Conservation (phyloP, 2,113 vertebrate genomes). For the Tragelaphus imberbis region DNA sequence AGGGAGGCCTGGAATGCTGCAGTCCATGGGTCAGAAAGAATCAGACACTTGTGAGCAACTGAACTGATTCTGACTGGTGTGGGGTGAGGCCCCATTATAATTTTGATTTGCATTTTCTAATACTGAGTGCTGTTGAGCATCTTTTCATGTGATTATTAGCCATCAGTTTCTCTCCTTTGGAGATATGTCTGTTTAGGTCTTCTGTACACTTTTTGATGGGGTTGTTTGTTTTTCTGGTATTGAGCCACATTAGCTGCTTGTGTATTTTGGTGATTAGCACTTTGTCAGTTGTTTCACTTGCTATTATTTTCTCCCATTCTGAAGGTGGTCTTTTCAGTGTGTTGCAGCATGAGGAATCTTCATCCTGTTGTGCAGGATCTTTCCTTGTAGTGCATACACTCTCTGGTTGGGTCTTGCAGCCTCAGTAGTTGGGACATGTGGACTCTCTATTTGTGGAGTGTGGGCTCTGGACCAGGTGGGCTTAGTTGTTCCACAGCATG, state of each 20-base stretch:
- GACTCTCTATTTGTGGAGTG: not conserved
- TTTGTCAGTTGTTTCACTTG: not conserved
- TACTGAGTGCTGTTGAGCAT: not conserved
- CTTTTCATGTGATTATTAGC: not conserved
- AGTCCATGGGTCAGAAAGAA: not conserved
- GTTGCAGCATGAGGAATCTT: not conserved
- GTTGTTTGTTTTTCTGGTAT: not conserved
- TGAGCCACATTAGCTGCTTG: not conserved
- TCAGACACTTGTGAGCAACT: rapidly evolving
- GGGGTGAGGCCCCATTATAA: not conserved
- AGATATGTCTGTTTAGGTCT: not conserved
- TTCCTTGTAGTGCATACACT: not conserved
- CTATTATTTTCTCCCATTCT: not conserved
- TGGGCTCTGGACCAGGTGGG: not conserved
- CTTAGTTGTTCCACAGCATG: not conserved
- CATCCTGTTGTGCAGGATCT: not conserved
- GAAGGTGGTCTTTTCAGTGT: not conserved
- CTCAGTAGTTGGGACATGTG: not conserved
- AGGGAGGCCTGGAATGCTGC: rapidly evolving
- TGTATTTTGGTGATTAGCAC: not conserved
- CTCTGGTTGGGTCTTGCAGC: not conserved
- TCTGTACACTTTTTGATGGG: not conserved
- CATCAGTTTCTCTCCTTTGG: not conserved
- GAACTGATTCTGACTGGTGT: not conserved
- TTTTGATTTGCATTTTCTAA: not conserved